Conservation (phyloP, 2,797 vertebrate species). For the Momotus momota region DNA sequence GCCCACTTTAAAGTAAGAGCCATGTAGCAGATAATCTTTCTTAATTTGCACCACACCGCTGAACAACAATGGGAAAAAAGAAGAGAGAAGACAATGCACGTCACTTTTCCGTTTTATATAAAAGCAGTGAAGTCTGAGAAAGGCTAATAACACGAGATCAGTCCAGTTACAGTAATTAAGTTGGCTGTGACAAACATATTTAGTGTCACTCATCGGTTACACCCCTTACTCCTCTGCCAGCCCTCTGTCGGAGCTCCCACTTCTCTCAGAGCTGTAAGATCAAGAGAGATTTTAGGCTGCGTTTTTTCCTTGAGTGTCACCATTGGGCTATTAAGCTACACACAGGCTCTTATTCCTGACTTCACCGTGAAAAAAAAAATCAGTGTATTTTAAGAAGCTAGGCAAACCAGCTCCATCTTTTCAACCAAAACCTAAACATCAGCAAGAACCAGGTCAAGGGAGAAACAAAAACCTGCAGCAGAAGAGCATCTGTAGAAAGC, state of each 20-base stretch:
- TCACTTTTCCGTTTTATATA: background rate
- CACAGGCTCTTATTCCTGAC: background rate
- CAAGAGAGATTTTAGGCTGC: background rate
- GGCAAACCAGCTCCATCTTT: background rate
- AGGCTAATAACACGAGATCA: background rate
- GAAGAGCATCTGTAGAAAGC: background rate
- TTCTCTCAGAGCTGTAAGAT: background rate
- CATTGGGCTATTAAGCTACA: background rate
- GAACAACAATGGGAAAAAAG: background rate
- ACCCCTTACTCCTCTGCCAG: background rate
- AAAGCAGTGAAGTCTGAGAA: background rate
- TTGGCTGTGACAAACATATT: background rate
- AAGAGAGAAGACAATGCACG: background rate
- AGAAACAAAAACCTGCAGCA: background rate
- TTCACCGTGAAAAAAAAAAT: background rate
- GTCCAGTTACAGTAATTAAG: background rate
- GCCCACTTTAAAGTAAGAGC: background rate
- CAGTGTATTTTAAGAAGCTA: background rate
- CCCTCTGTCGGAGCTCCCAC: background rate
- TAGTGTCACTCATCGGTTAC: background rate
- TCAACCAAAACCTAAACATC: background rate
- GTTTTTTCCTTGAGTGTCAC: background rate
- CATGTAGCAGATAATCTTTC: background rate
- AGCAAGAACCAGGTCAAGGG: background rate
- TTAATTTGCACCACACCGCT: constrained; percentile 27